Evolutionary conservation across 2,888 invertebrate species (phyloP), one percentile per base, ranked within the genome.

Genomic region (Volucella inflata): DNA sequence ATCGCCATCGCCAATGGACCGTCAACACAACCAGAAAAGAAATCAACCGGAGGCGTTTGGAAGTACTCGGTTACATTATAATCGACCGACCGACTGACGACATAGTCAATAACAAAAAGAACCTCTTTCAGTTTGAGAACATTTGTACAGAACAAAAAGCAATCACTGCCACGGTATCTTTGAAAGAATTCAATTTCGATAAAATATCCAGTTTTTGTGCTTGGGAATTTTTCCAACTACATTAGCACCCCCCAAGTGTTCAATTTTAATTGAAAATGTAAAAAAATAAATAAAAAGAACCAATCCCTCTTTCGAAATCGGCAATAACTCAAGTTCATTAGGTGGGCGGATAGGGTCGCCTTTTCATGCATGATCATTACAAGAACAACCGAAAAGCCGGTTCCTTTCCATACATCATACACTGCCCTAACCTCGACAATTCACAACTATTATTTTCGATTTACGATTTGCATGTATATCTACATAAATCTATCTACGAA

Each of bases 281-380:
- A 12, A 44, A 46, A 36, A 11, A 48, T 40, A 51, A 42, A 53
- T 46, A 64, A 14, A 14, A 38, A 57, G 36, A 12, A 38, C 40
- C 51, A 50, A 38, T 55, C 50, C 65, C 17, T 51, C 48, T 40
- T 40, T 70, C 48, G 48, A 60, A 62, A 50, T 42, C 77, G 60
- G 55, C 64, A 68, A 79, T 79, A 83, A 79, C 79, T 83, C 83
- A 83, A 83, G 83, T 83, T 83, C 79, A 79, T 79, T 64, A 79
- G 74, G 83, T 83, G 74, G 83, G 83, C 72, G 82, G 60, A 50
- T 65, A 78, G 83, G 59, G 68, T 74, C 78, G 71, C 65, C 80
- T 81, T 44, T 44, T 62, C 55, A 36, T 62, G 17, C 48, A 50
- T 36, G 74, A 44, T 59, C 59, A 57, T 40, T 44, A 71, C 36